These are phyloP conservation scores for Spilogale gracilis DNA, from an alignment of 2,113 vertebrate species.

Conservation along the genomic window DNA sequence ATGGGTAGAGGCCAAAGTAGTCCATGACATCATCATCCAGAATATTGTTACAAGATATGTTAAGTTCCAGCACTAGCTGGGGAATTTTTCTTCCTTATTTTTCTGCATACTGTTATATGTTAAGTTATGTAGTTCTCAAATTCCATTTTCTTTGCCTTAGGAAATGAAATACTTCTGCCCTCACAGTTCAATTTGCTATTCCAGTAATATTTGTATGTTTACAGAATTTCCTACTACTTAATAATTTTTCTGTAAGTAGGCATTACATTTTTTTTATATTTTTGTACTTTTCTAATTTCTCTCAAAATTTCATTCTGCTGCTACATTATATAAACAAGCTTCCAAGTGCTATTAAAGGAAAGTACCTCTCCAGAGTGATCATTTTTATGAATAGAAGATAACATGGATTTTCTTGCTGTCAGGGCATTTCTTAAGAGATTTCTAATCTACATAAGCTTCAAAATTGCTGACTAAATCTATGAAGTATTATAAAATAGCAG, in stretches of 20 bases:
- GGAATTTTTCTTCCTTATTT: background rate
- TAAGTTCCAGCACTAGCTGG: background rate
- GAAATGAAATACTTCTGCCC: background rate
- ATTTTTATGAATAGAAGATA: slow-evolving; percentile 14
- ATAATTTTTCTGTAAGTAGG: background rate
- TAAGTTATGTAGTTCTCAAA: background rate
- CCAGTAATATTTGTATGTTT: background rate
- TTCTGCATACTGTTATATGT: background rate
- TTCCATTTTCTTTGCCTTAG: background rate
- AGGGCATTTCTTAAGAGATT: slow-evolving; percentile 56
- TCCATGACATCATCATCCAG: background rate
- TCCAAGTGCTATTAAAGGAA: background rate
- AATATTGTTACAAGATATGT: background rate
- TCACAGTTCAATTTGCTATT: background rate
- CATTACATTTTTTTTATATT: background rate
- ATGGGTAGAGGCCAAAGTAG: background rate
- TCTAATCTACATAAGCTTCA: slow-evolving; percentile 45
- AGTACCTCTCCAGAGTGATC: background rate
- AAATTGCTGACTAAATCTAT: slow-evolving; percentile 56
- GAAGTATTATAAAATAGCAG: slow-evolving; percentile 1
- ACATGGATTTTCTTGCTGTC: slow-evolving; percentile 13
- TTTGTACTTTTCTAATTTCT: background rate
- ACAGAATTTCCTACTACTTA: background rate
- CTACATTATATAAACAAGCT: background rate
- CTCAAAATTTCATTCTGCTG: background rate